These are phyloP conservation scores for Aphidius colemani DNA, from an alignment of 2,888 invertebrate species.

Conservation along the genomic window DNA sequence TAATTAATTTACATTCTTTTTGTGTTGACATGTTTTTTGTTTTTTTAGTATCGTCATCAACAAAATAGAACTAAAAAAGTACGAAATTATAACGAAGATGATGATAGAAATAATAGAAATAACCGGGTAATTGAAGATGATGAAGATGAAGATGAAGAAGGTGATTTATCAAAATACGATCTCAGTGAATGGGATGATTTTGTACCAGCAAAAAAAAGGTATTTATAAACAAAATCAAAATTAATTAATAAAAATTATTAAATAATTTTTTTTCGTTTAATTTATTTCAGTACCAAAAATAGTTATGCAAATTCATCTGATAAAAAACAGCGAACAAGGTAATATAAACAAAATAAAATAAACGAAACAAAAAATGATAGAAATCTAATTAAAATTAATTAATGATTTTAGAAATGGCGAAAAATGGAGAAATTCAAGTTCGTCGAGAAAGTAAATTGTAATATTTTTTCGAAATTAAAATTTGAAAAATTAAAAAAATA, in stretches of 20 bases:
- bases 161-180: constrained; percentile 65
- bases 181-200: constrained; percentile 64
- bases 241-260: too few relatives aligned
- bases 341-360: constrained; percentile 33
- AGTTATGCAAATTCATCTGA: constrained; percentile 35
- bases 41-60: constrained; percentile 7
- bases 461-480: constrained; percentile 19
- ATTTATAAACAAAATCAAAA: constrained; percentile 22
- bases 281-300: constrained; percentile 46
- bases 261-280: constrained; percentile 22
- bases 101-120: constrained; percentile 57
- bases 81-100: constrained; percentile 36
- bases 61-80: neutral
- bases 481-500: constrained; percentile 25
- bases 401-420: constrained; percentile 44
- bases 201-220: constrained; percentile 53
- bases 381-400: constrained; percentile 21
- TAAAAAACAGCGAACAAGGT: constrained; percentile 50
- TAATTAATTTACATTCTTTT: too few relatives aligned
- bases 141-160: constrained; percentile 64
- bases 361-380: too few relatives aligned
- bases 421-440: constrained; percentile 47
- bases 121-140: constrained; percentile 56
- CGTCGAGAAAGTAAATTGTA: constrained; percentile 46
- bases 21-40: too few relatives aligned